Base-by-base conservation (phyloP, 2,888 invertebrate genomes). In the Tuta absoluta region DNA sequence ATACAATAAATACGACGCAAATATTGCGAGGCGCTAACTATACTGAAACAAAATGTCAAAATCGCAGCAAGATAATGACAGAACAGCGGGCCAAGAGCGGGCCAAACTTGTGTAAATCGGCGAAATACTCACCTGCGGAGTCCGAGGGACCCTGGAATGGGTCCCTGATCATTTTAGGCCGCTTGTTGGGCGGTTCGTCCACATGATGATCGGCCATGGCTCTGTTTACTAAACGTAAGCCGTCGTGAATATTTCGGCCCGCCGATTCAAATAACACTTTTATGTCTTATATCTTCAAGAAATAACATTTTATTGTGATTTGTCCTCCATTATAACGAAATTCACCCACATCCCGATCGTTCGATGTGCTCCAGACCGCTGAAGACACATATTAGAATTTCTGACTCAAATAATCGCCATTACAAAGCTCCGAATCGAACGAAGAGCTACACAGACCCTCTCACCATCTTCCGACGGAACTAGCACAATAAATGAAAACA, bases 141-240 rank as follows among this genome's bases (percentile, higher is more conserved):
- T 96, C 96, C 77, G 95, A 95, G 79, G 95, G 94, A 85, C 95
- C 95, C 93, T 95, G 95, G 89, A 95, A 96, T 86, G 95, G 94
- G 93, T 96, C 95, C 84, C 93, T 92, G 89, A 98, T 95, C 92
- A 98, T 95, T 93, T 98, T 98, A 87, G 95, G 96, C 95, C 98
- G 95, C 95, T 98, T 98, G 88, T 95, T 97, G 91, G 98, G 97
- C 94, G 98, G 98, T 93, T 98, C 98, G 93, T 97, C 97, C 92
- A 95, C 95, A 90, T 96, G 94, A 93, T 96, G 96, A 95, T 98
- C 98, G 93, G 97, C 97, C 98, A 98, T 98, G 92, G 93, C 92
- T 92, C 93, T 93, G 93, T 93, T 93, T 93, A 93, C 93, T 92
- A 93, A 93, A 92, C 93, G 89, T 92, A 93, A 93, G 92, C 93